Base-by-base conservation (phyloP, 2,113 vertebrate species). In the Amazona guildingii region DNA sequence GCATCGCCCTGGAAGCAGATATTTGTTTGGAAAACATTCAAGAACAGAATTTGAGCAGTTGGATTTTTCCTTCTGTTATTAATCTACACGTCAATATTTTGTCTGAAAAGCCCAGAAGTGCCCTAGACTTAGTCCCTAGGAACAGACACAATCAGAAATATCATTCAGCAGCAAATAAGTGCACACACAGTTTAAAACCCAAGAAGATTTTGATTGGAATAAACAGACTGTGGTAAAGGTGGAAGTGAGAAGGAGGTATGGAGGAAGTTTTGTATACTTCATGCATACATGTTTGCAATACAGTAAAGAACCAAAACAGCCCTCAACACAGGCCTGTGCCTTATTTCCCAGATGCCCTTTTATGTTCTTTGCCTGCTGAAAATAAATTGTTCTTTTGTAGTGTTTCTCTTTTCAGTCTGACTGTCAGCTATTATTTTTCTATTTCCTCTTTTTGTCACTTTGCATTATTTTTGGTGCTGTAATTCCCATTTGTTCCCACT, bases 401-500 rank as follows among this genome's bases (percentile, higher is more conserved):
- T 94, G 95, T 96, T 97, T 97, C 97, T 96, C 96, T 97, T 98
- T 96, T 98, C 94, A 92, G 97, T 97, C 98, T 96, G 94, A 98
- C 98, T 98, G 98, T 98, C 98, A 98, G 98, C 98, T 97, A 98
- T 98, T 98, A 98, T 98, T 98, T 98, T 98, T 98, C 98, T 98
- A 98, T 98, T 99, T 99, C 99, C 99, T 98, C 98, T 99, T 98
- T 99, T 98, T 98, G 98, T 99, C 98, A 98, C 98, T 98, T 98
- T 98, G 98, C 98, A 99, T 99, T 99, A 99, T 99, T 99, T 98
- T 98, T 98, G 98, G 97, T 97, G 98, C 99, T 99, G 98, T 99
- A 99, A 99, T 99, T 98, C 98, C 98, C 97, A 98, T 99, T 99
- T 98, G 98, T 98, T 98, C 98, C 98, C 98, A 99, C 98, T 98